phyloP scores from a whole-genome alignment of 1,140 invertebrate species.

The Aphelinus atriplicis region DNA sequence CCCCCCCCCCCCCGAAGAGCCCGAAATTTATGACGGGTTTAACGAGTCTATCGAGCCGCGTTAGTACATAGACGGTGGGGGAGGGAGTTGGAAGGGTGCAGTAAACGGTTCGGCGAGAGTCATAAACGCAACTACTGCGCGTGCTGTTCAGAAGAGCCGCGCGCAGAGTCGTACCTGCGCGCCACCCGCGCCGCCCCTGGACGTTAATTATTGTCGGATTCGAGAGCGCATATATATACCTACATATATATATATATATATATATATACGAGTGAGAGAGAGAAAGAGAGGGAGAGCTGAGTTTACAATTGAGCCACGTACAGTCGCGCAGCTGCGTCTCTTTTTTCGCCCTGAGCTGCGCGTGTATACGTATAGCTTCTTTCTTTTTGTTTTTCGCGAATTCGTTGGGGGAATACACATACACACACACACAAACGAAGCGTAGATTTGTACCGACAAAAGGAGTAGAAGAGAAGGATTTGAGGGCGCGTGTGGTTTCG shows the following conservation, averaged over 20 bases:
- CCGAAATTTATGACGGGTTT: too few relatives aligned
- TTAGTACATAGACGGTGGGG: slow-evolving; percentile 21
- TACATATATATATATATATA: too few relatives aligned
- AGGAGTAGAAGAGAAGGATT: too few relatives aligned
- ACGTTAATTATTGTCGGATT: slow-evolving; percentile 24
- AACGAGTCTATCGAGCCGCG: slow-evolving; percentile 4
- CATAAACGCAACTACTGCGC: slow-evolving; percentile 23
- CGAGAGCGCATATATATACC: not conserved
- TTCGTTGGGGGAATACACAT: too few relatives aligned
- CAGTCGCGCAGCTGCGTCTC: slow-evolving; percentile 13
- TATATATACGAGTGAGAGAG: too few relatives aligned
- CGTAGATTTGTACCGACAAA: too few relatives aligned
- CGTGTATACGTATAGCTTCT: too few relatives aligned
- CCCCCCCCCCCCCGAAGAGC: too few relatives aligned
- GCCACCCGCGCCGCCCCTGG: not conserved
- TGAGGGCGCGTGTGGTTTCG: too few relatives aligned
- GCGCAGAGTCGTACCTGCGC: slow-evolving; percentile 8
- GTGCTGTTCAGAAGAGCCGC: not conserved
- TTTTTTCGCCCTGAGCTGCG: not conserved
- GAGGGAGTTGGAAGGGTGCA: not conserved
- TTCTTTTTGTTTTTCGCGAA: too few relatives aligned
- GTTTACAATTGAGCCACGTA: slow-evolving; percentile 28
- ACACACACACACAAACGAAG: too few relatives aligned
- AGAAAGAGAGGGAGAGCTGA: not conserved
- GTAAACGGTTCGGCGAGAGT: slow-evolving; percentile 19